Evolutionary conservation across 2,888 invertebrate genomes (phyloP).

Genomic region (Rhyacophila evoluta): DNA sequence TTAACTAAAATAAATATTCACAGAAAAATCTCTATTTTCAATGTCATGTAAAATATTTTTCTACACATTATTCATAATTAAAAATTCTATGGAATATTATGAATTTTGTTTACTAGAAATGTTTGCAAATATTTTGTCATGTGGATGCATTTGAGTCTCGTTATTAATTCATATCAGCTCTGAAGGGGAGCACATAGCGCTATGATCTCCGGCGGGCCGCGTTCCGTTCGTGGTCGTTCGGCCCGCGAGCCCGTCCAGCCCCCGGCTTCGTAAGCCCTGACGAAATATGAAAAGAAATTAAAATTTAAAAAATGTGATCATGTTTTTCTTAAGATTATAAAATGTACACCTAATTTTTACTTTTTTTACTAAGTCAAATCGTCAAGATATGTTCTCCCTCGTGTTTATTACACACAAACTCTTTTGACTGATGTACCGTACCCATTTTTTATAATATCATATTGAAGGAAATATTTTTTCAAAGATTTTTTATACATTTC

Average conservation of each 20-base stretch:
- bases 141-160: background rate
- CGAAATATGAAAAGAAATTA: slow-evolving; percentile 30
- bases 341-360: slow-evolving; percentile 39
- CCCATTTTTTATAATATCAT: slow-evolving; percentile 42
- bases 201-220: slow-evolving; percentile 52
- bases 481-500: slow-evolving; percentile 50
- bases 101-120: background rate
- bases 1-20: background rate
- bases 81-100: background rate
- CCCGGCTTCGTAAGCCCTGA: slow-evolving; percentile 46
- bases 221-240: slow-evolving; percentile 27
- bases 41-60: background rate
- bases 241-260: slow-evolving; percentile 32
- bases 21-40: background rate
- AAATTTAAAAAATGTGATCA: slow-evolving; percentile 52
- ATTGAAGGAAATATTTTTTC: slow-evolving; percentile 45
- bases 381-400: slow-evolving; percentile 29
- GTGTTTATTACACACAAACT: background rate
- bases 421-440: slow-evolving; percentile 49
- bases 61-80: background rate
- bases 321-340: slow-evolving; percentile 47
- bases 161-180: background rate
- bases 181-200: slow-evolving; percentile 42
- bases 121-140: background rate
- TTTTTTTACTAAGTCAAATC: slow-evolving; percentile 50